phyloP scores from a whole-genome alignment of 2,113 vertebrate species.

The Scomber japonicus region DNA sequence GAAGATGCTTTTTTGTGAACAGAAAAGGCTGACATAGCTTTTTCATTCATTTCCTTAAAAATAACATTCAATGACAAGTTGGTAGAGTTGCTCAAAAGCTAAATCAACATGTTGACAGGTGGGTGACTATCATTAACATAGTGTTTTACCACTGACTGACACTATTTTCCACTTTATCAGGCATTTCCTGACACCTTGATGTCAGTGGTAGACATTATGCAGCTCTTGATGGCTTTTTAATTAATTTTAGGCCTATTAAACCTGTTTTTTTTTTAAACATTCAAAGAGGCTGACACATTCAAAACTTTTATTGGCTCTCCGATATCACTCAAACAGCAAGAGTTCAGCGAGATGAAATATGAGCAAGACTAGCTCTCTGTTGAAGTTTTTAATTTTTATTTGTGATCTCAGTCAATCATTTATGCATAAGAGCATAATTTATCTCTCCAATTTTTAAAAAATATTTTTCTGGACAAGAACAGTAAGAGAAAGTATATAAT shows the following conservation, averaged over 20 bases:
- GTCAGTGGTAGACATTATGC: slow-evolving; percentile 10
- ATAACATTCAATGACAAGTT: not conserved
- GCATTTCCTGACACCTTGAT: not conserved
- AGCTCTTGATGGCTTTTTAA: slow-evolving; percentile 50
- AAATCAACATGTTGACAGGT: not conserved
- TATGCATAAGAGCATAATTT: not conserved
- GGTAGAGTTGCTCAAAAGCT: not conserved
- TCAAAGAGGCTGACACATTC: not conserved
- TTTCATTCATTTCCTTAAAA: not conserved
- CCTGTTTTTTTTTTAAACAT: slow-evolving; percentile 16
- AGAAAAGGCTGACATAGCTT: not conserved
- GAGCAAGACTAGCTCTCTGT: not conserved
- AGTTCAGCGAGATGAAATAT: not conserved
- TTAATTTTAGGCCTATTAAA: slow-evolving; percentile 18
- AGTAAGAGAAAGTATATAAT: not conserved
- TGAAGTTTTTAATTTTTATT: not conserved
- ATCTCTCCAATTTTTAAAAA: not conserved
- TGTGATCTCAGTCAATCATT: not conserved
- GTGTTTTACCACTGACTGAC: not conserved
- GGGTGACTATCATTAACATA: not conserved
- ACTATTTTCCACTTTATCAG: slow-evolving; percentile 3
- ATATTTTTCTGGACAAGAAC: not conserved
- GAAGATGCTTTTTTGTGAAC: not conserved
- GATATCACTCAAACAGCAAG: too few species aligned
- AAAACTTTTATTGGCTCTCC: not conserved